Conservation (phyloP, 2,113 vertebrate genomes). For the Brachyhypopomus gauderio region DNA sequence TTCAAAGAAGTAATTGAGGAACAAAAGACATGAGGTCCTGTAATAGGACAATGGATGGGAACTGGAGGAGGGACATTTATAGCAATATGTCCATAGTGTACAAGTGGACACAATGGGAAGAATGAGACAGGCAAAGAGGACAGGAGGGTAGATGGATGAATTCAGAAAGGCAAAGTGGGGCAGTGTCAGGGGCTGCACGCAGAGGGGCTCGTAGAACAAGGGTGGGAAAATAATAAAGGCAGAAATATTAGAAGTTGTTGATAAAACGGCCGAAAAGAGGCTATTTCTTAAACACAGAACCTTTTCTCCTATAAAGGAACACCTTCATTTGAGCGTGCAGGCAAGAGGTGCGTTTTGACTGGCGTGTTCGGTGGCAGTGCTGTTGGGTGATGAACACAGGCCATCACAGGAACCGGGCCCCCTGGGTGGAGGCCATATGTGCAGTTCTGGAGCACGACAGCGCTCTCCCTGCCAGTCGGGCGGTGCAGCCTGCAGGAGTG, state of each 20-base stretch:
- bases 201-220: neutral
- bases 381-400: conserved; percentile 15
- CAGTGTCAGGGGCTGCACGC: neutral
- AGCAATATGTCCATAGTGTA: no score
- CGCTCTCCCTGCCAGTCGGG: conserved; percentile 20
- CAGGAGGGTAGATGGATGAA: neutral
- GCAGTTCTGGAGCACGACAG: conserved; percentile 32
- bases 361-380: neutral
- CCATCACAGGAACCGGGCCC: conserved; percentile 21
- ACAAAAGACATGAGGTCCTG: neutral
- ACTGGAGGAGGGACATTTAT: neutral
- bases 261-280: no score
- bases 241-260: neutral
- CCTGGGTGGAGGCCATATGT: conserved; percentile 51
- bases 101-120: neutral
- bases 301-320: no score
- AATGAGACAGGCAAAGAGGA: neutral
- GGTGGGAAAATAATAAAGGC: neutral
- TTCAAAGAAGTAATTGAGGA: neutral
- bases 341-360: neutral
- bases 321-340: no score
- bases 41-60: neutral
- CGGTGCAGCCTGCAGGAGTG: conserved; percentile 13
- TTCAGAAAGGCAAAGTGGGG: neutral
- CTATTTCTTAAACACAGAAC: no score